A percentile compares a stretch with the other conserved stretches of the same genome.
phyloP scores from a whole-genome alignment of 1,140 invertebrate species.

The Platorchestia sp. region DNA sequence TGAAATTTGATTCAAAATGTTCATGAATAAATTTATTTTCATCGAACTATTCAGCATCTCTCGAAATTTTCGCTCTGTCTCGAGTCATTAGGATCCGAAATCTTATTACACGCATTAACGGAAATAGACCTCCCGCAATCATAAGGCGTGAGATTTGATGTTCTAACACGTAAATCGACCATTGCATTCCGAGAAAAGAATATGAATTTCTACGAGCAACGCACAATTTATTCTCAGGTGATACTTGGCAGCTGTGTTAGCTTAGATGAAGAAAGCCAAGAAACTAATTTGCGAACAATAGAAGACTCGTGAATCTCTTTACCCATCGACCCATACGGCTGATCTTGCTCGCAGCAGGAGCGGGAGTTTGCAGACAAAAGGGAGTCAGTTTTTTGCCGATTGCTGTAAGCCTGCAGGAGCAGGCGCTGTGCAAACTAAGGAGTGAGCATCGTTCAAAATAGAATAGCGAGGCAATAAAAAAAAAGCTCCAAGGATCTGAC shows the following conservation, averaged over 20 bases:
- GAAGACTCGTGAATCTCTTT: background rate
- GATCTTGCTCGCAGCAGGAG: background rate
- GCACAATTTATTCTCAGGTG: background rate
- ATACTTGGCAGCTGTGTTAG: background rate
- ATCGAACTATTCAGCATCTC: background rate
- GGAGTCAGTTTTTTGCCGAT: slow-evolving; percentile 32
- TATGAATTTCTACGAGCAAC: background rate
- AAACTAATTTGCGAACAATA: background rate
- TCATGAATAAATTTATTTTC: background rate
- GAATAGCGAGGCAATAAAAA: background rate
- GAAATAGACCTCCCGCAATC: background rate
- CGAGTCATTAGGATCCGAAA: background rate
- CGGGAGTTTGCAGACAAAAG: slow-evolving; percentile 49
- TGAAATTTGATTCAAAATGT: background rate
- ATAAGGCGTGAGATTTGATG: background rate
- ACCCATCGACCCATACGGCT: background rate
- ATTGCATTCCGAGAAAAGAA: background rate
- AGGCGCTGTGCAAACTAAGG: background rate
- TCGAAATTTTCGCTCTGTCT: background rate
- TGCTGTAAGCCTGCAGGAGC: background rate
- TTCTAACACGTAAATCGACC: background rate
- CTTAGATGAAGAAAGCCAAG: background rate
- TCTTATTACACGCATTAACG: background rate
- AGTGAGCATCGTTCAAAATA: background rate
- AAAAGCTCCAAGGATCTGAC: background rate